Evolutionary conservation across 2,888 invertebrate genomes (phyloP), one percentile per base, ranked within the genome.

Genomic region (Hoplodrina blanda): DNA sequence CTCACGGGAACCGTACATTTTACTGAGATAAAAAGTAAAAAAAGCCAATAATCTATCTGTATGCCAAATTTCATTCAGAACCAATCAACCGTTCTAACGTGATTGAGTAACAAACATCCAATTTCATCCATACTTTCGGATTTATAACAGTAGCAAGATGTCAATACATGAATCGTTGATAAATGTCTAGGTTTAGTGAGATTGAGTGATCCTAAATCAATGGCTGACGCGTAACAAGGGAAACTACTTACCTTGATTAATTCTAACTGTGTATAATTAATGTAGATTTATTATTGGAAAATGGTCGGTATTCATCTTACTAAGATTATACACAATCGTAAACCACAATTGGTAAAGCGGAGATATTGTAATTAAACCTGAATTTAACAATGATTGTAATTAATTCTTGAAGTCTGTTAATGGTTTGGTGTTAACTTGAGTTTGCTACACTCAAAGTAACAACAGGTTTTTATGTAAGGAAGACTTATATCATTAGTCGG

Each of bases 161-260:
- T 37, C 30, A 56, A 57, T 57, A 50, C n/a, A 50, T 72, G 33
- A 33, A 15, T 13, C 7, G 15, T 10, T 20, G 37, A 78, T 20
- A 33, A 37, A 53, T 25, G 61, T 61, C 20, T 13, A 5, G 19
- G 56, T 56, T 73, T 53, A 66, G 49, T 56, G 19, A 56, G 30
- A 33, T 15, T 20, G 25, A 54, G 6, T 41, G 5, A n/a, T 25
- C 46, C 19, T 15, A 33, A 33, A 67, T 30, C 62, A 78, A 20
- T 53, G 25, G 33, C 41, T 67, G 74, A 50, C 55, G 15, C n/a
- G 3, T 20, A 13, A 61, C 56, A 68, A 57, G 63, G 17, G 44
- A 56, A 46, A 30, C 30, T 56, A 68, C 80, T 73, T 37, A 68
- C 17, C 13, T 54, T 61, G 50, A 65, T 61, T 54, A 44, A 57